Evolutionary conservation across 1,140 invertebrate species (phyloP), one percentile per base, ranked within the genome.

Genomic region (Homalodisca vitripennis): DNA sequence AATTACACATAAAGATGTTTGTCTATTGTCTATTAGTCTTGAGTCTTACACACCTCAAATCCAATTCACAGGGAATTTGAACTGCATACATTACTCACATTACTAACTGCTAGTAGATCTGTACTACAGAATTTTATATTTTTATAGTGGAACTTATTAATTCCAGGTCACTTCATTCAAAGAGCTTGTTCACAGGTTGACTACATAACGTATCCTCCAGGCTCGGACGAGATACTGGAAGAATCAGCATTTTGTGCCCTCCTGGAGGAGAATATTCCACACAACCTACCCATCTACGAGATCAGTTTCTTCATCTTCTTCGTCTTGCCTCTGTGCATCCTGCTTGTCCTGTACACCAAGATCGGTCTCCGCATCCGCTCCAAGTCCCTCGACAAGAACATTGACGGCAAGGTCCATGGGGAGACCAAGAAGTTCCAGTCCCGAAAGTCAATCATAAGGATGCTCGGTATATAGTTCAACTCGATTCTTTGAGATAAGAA

Each of bases 221-320:
- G 41, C 6, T 55, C 47, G n/a, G 32, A 51, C 26, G 55, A 24
- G 17, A 63, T 34, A 3, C 57, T 63, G 26, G 34, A 47, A 20
- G 88, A 92, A 71, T 92, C 90, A 0, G 91, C 90, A 0, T 87
- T 92, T 74, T 94, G 92, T 74, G 86, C 83, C 1, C 90, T 91
- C 86, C 74, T 88, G 26, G 78, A 84, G 12, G 80, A 85, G 46
- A 84, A 88, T 0, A 78, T 83, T 53, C 80, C 81, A 0, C 80
- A 57, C 0, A 68, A 84, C 0, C 82, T 84, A 73, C 89, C 90
- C 31, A 77, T 93, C 41, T 92, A 91, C 70, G 91, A 93, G 77
- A 75, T 92, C 20, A 93, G 91, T 75, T 89, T 88, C 64, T 78
- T 92, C 27, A 77, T 93, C 46, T 95, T 95, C 80, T 96, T 96